phyloP scores from a whole-genome alignment of 2,797 vertebrate genomes.

The Crenichthys baileyi region DNA sequence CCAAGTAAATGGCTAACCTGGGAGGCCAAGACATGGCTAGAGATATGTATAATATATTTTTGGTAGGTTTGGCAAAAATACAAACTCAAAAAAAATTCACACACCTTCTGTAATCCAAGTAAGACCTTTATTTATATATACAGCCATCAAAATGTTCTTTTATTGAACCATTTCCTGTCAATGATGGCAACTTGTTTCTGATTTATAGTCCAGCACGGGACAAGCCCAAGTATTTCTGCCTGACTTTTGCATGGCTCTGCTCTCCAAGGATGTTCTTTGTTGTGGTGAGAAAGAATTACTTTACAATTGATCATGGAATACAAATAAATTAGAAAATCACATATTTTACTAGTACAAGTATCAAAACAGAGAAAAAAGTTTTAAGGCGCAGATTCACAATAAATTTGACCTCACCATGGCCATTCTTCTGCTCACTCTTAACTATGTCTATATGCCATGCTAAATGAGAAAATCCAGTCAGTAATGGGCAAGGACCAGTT shows the following conservation, averaged over 20 bases:
- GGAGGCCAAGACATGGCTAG: not conserved
- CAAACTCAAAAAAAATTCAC: not conserved
- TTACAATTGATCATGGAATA: not conserved
- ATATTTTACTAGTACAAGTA: not conserved
- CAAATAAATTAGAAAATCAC: not conserved
- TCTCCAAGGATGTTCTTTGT: conserved; percentile 1
- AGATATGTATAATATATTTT: not conserved
- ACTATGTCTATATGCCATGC: not conserved
- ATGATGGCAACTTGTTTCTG: not conserved
- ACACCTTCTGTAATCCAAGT: not conserved
- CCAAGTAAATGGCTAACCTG: not conserved
- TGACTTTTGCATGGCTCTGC: not conserved
- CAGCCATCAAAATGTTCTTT: conserved; percentile 1
- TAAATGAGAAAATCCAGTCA: not conserved
- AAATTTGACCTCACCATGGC: not conserved
- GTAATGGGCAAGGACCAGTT: not conserved
- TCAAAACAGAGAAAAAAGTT: not conserved
- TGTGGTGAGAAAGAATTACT: not conserved
- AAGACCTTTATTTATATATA: not conserved
- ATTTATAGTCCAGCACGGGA: not conserved
- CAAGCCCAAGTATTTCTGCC: not conserved
- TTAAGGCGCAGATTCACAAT: not conserved
- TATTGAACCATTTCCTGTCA: not conserved
- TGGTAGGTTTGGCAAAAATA: not conserved
- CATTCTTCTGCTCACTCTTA: not conserved